phyloP scores from a whole-genome alignment of 1,140 invertebrate species.

The Dendrolimus punctatus region DNA sequence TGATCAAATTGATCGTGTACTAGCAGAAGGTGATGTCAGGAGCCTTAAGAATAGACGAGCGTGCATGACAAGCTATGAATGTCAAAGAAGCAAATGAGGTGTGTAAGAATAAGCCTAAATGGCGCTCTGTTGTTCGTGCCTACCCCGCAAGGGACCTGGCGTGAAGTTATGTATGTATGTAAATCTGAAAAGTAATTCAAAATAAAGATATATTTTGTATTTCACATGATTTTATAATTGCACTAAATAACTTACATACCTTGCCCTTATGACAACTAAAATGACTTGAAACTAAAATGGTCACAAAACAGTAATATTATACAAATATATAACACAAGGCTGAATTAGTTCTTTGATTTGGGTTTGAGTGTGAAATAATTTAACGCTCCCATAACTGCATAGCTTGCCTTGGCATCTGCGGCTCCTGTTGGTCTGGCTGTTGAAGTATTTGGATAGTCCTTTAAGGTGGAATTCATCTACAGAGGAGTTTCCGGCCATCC shows the following conservation, averaged over 20 bases:
- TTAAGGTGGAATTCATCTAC: conserved; percentile 74
- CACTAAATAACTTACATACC: conserved; percentile 34
- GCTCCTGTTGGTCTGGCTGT: conserved; percentile 75
- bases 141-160: too few relatives aligned
- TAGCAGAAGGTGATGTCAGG: too few relatives aligned
- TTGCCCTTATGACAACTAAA: too few relatives aligned
- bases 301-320: conserved; percentile 18
- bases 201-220: conserved; percentile 1
- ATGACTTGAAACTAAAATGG: conserved; percentile 29
- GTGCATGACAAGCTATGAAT: too few relatives aligned
- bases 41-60: too few relatives aligned
- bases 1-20: too few relatives aligned
- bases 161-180: too few relatives aligned
- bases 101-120: too few relatives aligned
- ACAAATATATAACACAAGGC: conserved; percentile 20
- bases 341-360: conserved; percentile 71
- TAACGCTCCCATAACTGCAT: conserved; percentile 72
- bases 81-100: too few relatives aligned
- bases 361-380: conserved; percentile 74
- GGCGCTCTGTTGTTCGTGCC: too few relatives aligned
- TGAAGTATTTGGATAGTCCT: conserved; percentile 76
- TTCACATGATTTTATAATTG: conserved; percentile 44
- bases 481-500: conserved; percentile 79
- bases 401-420: conserved; percentile 77
- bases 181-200: neutral